These are phyloP conservation scores for Rhinoraja longicauda DNA, from an alignment of 2,797 vertebrate species.

Conservation along the genomic window DNA sequence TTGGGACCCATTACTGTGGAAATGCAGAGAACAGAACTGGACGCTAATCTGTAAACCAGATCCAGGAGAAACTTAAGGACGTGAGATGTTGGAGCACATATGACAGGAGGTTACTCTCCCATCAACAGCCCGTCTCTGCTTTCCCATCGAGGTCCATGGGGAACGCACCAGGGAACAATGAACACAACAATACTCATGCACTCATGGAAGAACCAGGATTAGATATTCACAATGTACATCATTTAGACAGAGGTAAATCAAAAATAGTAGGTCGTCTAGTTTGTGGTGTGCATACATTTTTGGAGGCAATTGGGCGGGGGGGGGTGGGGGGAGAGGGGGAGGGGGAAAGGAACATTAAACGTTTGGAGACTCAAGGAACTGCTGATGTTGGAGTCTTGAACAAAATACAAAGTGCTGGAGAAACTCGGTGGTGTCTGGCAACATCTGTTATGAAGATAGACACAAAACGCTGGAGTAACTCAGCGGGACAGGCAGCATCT, in stretches of 20 bases:
- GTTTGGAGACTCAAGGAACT: too few species aligned
- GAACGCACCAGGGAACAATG: not conserved
- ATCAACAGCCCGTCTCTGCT: not conserved
- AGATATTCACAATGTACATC: not conserved
- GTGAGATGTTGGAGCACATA: constrained; percentile 21
- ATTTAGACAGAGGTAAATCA: not conserved
- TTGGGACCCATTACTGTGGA: not conserved
- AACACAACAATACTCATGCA: not conserved
- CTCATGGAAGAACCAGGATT: not conserved
- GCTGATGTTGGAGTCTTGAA: too few species aligned
- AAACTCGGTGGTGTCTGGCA: too few species aligned
- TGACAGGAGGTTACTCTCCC: not conserved
- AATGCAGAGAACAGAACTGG: not conserved
- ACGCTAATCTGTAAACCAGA: constrained; percentile 23
- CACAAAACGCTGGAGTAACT: too few species aligned
- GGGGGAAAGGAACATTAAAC: not conserved
- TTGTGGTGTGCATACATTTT: not conserved
- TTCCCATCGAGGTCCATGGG: not conserved
- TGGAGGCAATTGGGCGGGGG: too few species aligned
- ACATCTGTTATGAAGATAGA: too few species aligned
- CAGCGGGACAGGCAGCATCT: too few species aligned
- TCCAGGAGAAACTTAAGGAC: not conserved
- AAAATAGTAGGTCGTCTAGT: not conserved
- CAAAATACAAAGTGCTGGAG: too few species aligned
- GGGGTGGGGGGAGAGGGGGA: too few species aligned